Evolutionary conservation across 2,113 vertebrate genomes (phyloP).

Genomic region (Nansenia antarctica): DNA sequence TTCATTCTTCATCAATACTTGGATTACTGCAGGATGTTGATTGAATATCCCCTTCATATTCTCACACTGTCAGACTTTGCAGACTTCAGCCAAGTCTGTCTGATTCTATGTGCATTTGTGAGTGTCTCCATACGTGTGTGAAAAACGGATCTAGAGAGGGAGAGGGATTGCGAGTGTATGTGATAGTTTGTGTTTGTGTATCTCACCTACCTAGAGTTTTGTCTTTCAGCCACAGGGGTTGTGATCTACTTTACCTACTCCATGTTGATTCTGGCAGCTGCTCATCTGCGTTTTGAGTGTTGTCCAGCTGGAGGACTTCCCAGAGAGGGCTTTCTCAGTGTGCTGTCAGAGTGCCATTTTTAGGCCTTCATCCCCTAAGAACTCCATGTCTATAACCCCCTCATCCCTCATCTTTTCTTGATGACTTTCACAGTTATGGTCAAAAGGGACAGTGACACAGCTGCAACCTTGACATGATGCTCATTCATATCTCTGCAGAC

Average conservation of each 20-base stretch:
- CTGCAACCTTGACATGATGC: background rate
- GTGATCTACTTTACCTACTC: constrained; percentile 27
- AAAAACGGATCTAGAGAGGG: constrained; percentile 1
- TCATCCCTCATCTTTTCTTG: constrained; percentile 15
- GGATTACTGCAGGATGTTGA: no score
- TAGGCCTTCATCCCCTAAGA: constrained; percentile 20
- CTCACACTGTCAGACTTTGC: background rate
- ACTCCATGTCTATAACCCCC: constrained; percentile 19
- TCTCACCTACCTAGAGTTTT: constrained; percentile 30
- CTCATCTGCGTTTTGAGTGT: constrained; percentile 47
- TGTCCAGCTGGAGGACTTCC: constrained; percentile 51
- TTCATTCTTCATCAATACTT: constrained; percentile 16
- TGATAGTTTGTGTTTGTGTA: constrained; percentile 33
- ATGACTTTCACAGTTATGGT: constrained; percentile 10
- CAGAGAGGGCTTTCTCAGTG: constrained; percentile 35
- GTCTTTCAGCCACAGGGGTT: constrained; percentile 26
- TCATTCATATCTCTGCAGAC: background rate
- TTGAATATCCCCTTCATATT: constrained; percentile 20
- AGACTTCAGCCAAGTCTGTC: background rate
- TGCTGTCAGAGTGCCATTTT: constrained; percentile 41
- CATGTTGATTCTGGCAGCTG: constrained; percentile 34
- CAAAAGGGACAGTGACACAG: background rate
- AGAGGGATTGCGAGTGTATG: constrained; percentile 25
- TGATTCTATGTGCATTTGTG: background rate
- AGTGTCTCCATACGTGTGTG: constrained; percentile 8